Percentiles rank a stretch among this genome's conserved stretches.
Conservation (phyloP, 2,888 invertebrate species). For the Drosophila affinis region DNA sequence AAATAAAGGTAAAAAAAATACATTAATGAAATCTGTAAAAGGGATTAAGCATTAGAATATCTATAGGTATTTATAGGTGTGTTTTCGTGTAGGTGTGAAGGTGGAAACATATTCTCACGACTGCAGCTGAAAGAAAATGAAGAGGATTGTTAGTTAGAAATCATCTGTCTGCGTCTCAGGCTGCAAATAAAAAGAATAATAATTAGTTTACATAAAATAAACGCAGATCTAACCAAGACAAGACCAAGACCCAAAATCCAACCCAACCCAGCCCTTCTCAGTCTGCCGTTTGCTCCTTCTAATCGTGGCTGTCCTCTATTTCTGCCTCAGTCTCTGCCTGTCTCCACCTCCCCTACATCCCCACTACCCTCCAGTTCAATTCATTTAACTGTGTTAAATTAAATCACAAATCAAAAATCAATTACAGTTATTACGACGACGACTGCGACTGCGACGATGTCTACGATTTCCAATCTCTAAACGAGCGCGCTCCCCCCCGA, state of each 20-base stretch:
- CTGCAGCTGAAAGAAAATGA: background rate
- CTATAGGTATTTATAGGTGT: background rate
- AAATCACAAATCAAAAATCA: slow-evolving; percentile 84
- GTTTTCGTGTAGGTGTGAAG: background rate
- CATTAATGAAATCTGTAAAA: background rate
- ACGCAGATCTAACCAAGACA: background rate
- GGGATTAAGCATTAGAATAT: background rate
- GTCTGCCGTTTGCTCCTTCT: background rate
- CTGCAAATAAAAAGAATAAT: background rate
- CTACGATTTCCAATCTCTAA: slow-evolving; percentile 77
- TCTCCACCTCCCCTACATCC: slow-evolving; percentile 3
- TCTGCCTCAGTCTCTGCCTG: slow-evolving; percentile 4
- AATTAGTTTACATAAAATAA: background rate
- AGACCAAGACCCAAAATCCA: background rate
- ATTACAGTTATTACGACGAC: slow-evolving; percentile 80
- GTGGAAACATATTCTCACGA: background rate
- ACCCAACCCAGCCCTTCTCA: background rate
- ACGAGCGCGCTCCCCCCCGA: slow-evolving; percentile 47
- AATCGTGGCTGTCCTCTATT: slow-evolving; percentile 1
- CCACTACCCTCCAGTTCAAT: slow-evolving; percentile 48
- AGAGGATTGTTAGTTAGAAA: background rate
- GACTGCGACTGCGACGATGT: slow-evolving; percentile 68
- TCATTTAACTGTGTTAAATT: slow-evolving; percentile 81
- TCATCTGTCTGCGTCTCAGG: background rate
- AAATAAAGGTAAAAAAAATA: background rate